Evolutionary conservation across 2,888 invertebrate species (phyloP).

Genomic region (Gibbula magus): DNA sequence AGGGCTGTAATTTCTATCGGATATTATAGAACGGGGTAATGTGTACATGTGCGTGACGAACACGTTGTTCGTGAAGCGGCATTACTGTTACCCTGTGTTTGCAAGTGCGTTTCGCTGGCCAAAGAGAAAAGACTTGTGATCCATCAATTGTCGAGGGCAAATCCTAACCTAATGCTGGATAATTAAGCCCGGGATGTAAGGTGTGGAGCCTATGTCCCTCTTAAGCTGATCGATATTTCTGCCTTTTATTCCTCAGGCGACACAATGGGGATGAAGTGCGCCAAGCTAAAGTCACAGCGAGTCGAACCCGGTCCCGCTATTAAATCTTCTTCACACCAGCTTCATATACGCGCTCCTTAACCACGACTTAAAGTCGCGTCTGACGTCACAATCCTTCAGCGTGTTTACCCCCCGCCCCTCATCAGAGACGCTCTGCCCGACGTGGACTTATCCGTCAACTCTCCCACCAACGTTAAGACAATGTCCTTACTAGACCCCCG

Average conservation of each 20-base stretch:
- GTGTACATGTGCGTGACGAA: neutral
- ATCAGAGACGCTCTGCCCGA: neutral
- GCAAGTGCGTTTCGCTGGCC: neutral
- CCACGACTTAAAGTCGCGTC: neutral
- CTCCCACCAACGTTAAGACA: conserved; percentile 10
- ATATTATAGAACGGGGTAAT: conserved; percentile 11
- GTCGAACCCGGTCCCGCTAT: neutral
- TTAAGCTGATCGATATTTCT: conserved; percentile 36
- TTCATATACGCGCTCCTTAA: neutral
- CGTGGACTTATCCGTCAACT: neutral
- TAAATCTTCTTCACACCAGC: conserved; percentile 4
- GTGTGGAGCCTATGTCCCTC: conserved; percentile 39
- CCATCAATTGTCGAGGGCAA: conserved; percentile 32
- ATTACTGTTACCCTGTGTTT: neutral
- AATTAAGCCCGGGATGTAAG: conserved; percentile 39
- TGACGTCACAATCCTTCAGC: neutral
- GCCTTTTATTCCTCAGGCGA: conserved; percentile 33
- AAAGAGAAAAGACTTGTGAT: conserved; percentile 1
- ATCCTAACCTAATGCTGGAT: conserved; percentile 41
- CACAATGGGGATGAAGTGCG: conserved; percentile 36
- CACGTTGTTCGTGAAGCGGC: neutral
- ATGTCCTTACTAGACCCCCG: conserved; percentile 6
- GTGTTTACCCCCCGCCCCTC: neutral
- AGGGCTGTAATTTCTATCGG: conserved; percentile 10
- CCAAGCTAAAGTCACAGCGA: neutral